Base-by-base conservation (phyloP, 2,888 invertebrate genomes). In the Pediacus dermestoides region DNA sequence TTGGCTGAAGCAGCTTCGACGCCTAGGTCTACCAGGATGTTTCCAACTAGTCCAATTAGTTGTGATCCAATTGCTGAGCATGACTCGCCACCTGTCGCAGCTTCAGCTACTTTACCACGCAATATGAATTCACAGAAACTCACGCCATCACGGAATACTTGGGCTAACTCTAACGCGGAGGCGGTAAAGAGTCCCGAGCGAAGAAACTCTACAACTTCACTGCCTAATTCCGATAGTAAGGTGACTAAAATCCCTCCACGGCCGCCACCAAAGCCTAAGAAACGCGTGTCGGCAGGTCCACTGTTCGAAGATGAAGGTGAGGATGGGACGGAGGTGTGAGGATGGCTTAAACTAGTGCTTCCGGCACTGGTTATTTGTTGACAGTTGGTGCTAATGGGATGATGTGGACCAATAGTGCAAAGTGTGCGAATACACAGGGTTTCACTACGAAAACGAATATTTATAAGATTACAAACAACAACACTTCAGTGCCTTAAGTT, bases 221-320 rank as follows among this genome's bases (percentile, higher is more conserved):
- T 60, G n/a, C 47, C 47, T n/a, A n/a, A n/a, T n/a, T n/a, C n/a
- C n/a, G 36, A 50, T 23, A 50, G 47, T 6, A 59, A 60, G 44
- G 42, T 46, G 8, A 46, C 78, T 12, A 88, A 89, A 70, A 80
- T 88, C 41, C 88, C 88, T 8, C 89, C 89, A 1, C 76, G 86
- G 30, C 88, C 88, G 30, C 88, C 88, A 7, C 88, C 88, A 15
- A 87, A 87, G 55, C 87, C 87, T 34, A 88, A 86, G 70, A 88
- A 87, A 74, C 81, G 83, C 53, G 75, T 78, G 9, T 75, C 76
- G 34, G 74, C 82, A 3, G 86, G 86, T 53, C 87, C 88, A 42
- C 70, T 88, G 46, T 88, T 88, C 61, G 88, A 89, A 64, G 89
- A 89, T 64, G 89, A 89, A 70, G 87, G 88, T 15, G 89, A 89